A percentile compares a stretch with the other conserved stretches of the same genome.
Conservation (phyloP, 2,888 invertebrate genomes). For the Rhagonycha fulva region DNA sequence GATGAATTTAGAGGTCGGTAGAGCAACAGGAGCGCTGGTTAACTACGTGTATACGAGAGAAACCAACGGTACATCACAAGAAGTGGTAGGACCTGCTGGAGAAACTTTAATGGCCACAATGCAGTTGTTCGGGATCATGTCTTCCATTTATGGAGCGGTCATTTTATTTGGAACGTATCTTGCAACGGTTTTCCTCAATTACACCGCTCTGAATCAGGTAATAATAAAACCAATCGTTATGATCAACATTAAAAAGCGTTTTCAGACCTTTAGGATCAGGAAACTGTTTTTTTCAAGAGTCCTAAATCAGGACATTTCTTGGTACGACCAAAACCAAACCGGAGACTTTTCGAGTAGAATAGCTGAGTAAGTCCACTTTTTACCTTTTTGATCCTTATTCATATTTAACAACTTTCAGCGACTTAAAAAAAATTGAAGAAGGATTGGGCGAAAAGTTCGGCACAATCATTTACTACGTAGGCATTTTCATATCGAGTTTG, state of each 20-base stretch:
- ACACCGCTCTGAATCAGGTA: constrained; percentile 72
- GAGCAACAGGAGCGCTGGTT: too few species aligned
- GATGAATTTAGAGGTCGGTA: neutral
- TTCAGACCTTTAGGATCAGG: constrained; percentile 58
- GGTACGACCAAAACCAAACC: neutral
- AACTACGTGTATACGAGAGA: too few species aligned
- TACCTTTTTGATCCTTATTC: constrained; percentile 42
- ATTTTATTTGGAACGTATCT: constrained; percentile 67
- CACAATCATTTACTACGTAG: constrained; percentile 56
- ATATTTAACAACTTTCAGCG: constrained; percentile 65
- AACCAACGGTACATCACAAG: too few species aligned
- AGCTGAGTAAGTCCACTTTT: constrained; percentile 58
- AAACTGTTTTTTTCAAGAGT: neutral
- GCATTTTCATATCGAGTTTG: too few species aligned
- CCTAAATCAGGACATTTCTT: neutral
- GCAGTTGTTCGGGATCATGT: too few species aligned
- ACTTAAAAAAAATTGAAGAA: constrained; percentile 71
- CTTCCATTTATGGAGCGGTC: too few species aligned
- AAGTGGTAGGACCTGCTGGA: too few species aligned
- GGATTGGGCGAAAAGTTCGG: constrained; percentile 60
- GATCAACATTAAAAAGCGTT: constrained; percentile 15
- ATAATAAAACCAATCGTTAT: neutral
- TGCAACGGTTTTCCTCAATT: constrained; percentile 70
- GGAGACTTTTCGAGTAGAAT: constrained; percentile 6
- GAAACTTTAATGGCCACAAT: too few species aligned